Evolutionary conservation across 2,113 vertebrate genomes (phyloP).

Genomic region (Tamias sibiricus): DNA sequence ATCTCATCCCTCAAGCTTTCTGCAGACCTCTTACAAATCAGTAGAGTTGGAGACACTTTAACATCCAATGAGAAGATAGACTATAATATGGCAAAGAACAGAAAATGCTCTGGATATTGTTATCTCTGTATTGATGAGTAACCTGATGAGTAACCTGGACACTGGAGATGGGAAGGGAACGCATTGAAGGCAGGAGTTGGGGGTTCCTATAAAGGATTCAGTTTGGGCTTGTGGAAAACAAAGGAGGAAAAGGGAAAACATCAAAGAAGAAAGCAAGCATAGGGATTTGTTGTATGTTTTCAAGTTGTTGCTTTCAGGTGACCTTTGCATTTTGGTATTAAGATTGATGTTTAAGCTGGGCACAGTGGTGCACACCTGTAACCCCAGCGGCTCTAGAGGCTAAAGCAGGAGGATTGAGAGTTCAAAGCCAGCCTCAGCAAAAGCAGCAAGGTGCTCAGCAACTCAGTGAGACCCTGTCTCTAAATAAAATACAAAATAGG

Average conservation of each 20-base stretch:
- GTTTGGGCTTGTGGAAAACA: background rate
- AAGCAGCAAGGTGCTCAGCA: no score
- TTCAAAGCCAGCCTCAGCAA: no score
- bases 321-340: background rate
- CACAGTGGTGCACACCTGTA: no score
- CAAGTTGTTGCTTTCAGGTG: background rate
- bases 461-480: no score
- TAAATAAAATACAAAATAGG: no score
- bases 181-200: background rate
- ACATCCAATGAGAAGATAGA: background rate
- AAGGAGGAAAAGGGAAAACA: background rate
- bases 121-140: background rate
- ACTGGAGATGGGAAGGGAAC: background rate
- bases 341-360: background rate
- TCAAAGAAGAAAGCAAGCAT: background rate
- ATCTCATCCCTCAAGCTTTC: background rate
- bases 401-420: no score
- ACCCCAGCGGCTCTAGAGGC: no score
- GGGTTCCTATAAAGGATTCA: background rate
- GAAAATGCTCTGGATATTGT: background rate
- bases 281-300: background rate
- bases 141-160: background rate
- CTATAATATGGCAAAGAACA: background rate
- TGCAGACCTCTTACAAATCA: background rate
- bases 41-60: background rate